These are phyloP conservation scores for Podocnemis expansa DNA, from an alignment of 2,113 vertebrate species.

Conservation along the genomic window DNA sequence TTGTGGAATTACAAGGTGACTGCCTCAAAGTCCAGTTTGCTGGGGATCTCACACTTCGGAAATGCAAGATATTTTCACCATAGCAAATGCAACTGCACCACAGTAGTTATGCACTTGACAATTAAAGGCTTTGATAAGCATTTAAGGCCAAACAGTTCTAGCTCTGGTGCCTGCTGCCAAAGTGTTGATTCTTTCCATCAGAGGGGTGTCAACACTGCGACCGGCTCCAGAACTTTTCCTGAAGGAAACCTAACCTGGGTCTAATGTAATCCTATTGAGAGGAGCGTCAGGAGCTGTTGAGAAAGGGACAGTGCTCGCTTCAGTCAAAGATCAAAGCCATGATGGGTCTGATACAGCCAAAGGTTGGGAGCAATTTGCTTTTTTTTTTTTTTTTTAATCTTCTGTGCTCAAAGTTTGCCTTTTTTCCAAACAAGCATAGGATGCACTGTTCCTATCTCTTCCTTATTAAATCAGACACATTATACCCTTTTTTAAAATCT, in stretches of 20 bases:
- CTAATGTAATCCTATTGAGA: constrained; percentile 49
- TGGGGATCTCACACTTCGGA: background rate
- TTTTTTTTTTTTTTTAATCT: background rate
- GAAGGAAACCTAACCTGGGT: constrained; percentile 29
- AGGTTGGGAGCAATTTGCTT: background rate
- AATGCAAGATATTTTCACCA: background rate
- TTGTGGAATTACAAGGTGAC: too few species aligned
- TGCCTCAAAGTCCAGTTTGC: background rate
- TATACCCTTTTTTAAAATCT: background rate
- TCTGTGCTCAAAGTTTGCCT: background rate
- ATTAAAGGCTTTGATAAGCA: background rate
- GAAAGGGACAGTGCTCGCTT: constrained; percentile 3
- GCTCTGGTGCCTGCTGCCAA: background rate
- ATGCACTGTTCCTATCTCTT: background rate
- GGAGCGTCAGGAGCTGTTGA: constrained; percentile 7
- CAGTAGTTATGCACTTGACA: background rate
- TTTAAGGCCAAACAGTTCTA: background rate
- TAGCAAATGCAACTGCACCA: too few species aligned
- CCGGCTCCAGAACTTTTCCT: constrained; percentile 39
- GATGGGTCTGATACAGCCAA: background rate
- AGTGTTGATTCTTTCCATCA: background rate
- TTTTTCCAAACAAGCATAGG: background rate
- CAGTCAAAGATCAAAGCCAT: background rate
- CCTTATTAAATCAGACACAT: background rate
- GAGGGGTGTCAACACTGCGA: background rate